A percentile compares a stretch with the other conserved stretches of the same genome.
Conservation (phyloP, 1,140 invertebrate species). For the Caenorhabditis tropicalis region DNA sequence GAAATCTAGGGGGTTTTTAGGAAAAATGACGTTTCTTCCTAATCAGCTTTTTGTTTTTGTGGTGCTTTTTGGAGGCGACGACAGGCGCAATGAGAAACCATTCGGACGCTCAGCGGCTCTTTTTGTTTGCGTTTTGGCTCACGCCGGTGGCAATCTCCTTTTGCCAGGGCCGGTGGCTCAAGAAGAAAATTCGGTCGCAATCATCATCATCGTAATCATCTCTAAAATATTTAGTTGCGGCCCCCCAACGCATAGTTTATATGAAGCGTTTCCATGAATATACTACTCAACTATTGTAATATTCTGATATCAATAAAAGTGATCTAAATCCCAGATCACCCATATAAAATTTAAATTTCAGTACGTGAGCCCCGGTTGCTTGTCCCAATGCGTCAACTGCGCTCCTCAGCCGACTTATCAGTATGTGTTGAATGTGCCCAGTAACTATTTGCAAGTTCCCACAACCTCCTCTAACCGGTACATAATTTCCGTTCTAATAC, state of each 20-base stretch:
- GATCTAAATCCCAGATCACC: background rate
- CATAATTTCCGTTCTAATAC: background rate
- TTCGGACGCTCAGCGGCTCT: constrained; percentile 27
- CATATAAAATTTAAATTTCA: background rate
- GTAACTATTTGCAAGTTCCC: constrained; percentile 43
- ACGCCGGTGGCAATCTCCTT: constrained; percentile 22
- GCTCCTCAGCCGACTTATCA: constrained; percentile 36
- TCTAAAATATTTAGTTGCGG: background rate
- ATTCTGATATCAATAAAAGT: constrained; percentile 41
- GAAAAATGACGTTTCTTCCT: constrained; percentile 8
- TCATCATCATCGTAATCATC: constrained; percentile 39
- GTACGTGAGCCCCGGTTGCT: constrained; percentile 24
- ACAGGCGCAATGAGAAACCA: constrained; percentile 35
- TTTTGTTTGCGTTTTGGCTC: constrained; percentile 40
- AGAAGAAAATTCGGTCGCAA: background rate
- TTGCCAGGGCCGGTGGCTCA: background rate
- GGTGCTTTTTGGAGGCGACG: background rate
- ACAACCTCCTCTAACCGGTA: constrained; percentile 17
- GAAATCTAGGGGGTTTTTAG: background rate
- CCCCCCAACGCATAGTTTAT: background rate
- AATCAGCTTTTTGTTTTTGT: background rate
- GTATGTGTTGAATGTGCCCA: constrained; percentile 46
- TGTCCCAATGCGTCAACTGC: constrained; percentile 46
- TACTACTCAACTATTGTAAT: constrained; percentile 22
- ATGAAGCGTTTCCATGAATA: constrained; percentile 20